A percentile compares a stretch with the other conserved stretches of the same genome.
These are phyloP conservation scores for Porites lutea DNA, from an alignment of 64 coral and sea anemone genomes.

Conservation along the genomic window DNA sequence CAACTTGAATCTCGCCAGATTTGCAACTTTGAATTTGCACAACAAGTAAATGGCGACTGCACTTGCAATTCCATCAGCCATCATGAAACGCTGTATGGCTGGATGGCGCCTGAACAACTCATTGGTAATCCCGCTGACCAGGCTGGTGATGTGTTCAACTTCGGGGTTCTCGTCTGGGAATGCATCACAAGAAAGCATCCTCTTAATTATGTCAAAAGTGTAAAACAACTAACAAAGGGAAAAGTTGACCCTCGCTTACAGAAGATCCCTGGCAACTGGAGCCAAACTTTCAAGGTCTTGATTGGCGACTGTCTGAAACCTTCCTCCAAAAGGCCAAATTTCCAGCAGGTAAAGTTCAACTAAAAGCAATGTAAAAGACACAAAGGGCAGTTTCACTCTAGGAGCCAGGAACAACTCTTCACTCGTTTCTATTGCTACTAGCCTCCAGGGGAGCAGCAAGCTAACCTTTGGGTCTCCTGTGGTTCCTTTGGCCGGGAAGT, in stretches of 20 bases:
- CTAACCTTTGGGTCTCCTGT: too few species aligned
- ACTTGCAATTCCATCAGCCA: conserved; percentile 75
- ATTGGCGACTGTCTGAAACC: conserved; percentile 72
- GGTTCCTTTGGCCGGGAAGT: too few species aligned
- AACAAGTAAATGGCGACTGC: conserved; percentile 38
- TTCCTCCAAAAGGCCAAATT: conserved; percentile 74
- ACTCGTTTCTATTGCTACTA: too few species aligned
- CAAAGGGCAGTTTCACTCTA: too few species aligned
- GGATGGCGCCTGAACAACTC: conserved; percentile 96
- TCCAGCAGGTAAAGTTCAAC: conserved; percentile 65
- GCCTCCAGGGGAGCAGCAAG: too few species aligned
- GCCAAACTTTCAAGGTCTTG: conserved; percentile 69
- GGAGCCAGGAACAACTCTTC: too few species aligned
- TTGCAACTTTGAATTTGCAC: conserved; percentile 93
- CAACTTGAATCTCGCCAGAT: conserved; percentile 48
- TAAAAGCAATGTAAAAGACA: too few species aligned
- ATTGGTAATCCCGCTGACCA: conserved; percentile 74
- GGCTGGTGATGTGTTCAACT: conserved; percentile 83
- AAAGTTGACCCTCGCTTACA: conserved; percentile 67
- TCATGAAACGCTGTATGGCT: conserved; percentile 62
- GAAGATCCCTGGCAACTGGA: conserved; percentile 76
- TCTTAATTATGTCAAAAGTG: conserved; percentile 62
- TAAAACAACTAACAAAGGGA: conserved; percentile 47
- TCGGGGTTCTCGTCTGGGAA: conserved; percentile 85
- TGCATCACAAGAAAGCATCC: conserved; percentile 81